Conservation (phyloP, 2,888 invertebrate genomes). For the Cremastobaeus sp. region DNA sequence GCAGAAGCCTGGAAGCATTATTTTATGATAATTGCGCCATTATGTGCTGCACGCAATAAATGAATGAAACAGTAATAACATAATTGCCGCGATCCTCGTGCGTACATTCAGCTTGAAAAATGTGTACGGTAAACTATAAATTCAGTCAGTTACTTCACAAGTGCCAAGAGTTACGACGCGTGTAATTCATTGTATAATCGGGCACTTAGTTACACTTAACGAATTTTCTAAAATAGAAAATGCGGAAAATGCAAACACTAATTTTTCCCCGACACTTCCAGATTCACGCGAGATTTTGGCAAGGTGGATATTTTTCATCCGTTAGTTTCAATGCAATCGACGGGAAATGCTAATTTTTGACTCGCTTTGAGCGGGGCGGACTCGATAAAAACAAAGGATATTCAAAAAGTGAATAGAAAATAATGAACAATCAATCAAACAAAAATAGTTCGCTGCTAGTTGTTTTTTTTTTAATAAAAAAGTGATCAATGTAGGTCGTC, state of each 20-base stretch:
- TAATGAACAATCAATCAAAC: not conserved
- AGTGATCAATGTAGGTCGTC: not conserved
- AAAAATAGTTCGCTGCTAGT: not conserved
- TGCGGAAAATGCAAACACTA: not conserved
- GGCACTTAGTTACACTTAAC: constrained; percentile 19
- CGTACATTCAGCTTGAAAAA: constrained; percentile 21
- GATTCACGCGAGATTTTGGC: too few relatives aligned
- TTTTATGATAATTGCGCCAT: constrained; percentile 28
- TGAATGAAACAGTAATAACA: constrained; percentile 25
- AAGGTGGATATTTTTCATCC: too few relatives aligned
- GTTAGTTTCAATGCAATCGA: too few relatives aligned
- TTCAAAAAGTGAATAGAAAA: too few relatives aligned
- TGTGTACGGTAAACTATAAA: constrained; percentile 21
- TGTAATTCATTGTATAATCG: constrained; percentile 21
- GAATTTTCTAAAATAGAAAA: constrained; percentile 22
- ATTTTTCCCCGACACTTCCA: too few relatives aligned
- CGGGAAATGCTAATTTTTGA: too few relatives aligned
- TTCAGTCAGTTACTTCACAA: constrained; percentile 24
- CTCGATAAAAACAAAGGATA: too few relatives aligned
- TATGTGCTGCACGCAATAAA: constrained; percentile 21
- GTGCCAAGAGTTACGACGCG: constrained; percentile 7
- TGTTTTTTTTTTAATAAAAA: not conserved
- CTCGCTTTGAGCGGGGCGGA: too few relatives aligned
- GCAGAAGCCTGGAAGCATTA: constrained; percentile 14
- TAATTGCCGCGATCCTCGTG: constrained; percentile 17